phyloP scores from a whole-genome alignment of 2,113 vertebrate species.

The Hyperoodon ampullatus region DNA sequence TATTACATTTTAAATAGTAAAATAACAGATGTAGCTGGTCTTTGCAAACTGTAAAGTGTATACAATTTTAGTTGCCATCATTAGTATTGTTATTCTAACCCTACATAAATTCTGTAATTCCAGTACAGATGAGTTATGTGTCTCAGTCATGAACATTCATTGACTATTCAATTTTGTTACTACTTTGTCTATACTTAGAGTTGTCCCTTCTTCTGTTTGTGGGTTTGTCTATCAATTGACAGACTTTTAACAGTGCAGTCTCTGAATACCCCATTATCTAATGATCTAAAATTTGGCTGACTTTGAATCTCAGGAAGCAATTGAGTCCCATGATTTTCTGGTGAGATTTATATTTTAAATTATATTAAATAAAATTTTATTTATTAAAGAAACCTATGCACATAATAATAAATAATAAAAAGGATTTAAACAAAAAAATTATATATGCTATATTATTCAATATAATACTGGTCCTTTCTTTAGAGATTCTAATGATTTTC shows the following conservation, averaged over 20 bases:
- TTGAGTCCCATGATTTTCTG: not conserved
- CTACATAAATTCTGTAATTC: not conserved
- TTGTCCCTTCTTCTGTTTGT: not conserved
- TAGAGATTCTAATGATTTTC: not conserved
- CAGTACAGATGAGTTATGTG: not conserved
- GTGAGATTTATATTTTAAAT: not conserved
- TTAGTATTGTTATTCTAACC: not conserved
- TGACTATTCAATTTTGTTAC: not conserved
- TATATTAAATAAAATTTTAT: not conserved
- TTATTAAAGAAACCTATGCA: not conserved
- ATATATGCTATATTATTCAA: not conserved
- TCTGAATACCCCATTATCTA: not conserved
- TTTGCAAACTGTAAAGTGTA: not conserved
- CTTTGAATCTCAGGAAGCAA: not conserved
- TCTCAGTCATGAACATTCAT: not conserved
- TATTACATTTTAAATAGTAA: not conserved
- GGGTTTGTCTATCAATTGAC: not conserved
- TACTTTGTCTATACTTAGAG: not conserved
- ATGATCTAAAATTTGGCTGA: not conserved
- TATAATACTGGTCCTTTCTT: not conserved
- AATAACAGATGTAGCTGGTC: not conserved
- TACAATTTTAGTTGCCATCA: not conserved
- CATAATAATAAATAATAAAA: not conserved
- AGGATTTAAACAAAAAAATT: not conserved
- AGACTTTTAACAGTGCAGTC: not conserved